Evolutionary conservation across 2,888 invertebrate species (phyloP).

Genomic region (Lepetodrilus schrolli): DNA sequence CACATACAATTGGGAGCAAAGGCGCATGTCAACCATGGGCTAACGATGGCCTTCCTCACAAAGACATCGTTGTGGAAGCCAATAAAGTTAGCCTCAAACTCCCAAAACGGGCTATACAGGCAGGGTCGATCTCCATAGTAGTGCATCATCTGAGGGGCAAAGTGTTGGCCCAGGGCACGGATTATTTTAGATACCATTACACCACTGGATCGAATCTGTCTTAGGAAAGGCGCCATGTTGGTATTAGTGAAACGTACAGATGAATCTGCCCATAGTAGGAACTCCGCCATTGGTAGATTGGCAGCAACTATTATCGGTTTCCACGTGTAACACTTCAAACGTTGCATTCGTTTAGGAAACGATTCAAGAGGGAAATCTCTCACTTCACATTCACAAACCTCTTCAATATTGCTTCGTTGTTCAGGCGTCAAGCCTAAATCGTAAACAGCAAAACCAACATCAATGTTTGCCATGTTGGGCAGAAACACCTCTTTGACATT

Average conservation of each 20-base stretch:
- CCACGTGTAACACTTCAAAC: neutral
- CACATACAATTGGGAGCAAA: neutral
- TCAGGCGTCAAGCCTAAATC: neutral
- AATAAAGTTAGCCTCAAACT: conserved; percentile 1
- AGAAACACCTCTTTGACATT: neutral
- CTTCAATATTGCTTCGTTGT: neutral
- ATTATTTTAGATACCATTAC: neutral
- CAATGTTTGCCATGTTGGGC: neutral
- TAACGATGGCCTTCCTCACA: neutral
- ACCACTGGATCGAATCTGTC: neutral
- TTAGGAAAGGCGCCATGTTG: neutral
- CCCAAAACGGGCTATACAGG: neutral
- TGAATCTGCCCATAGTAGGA: neutral
- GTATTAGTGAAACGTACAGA: neutral
- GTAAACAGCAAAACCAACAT: neutral
- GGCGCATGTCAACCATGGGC: neutral
- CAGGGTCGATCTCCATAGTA: neutral
- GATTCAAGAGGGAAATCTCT: neutral
- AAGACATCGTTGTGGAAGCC: neutral
- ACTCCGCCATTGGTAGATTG: neutral
- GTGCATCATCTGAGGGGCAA: neutral
- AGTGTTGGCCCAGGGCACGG: neutral
- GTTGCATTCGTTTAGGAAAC: neutral
- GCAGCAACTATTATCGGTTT: neutral
- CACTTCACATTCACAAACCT: neutral